These are phyloP conservation scores for Meloidogyne chitwoodi DNA, from an alignment of 1,140 invertebrate species.

Conservation along the genomic window DNA sequence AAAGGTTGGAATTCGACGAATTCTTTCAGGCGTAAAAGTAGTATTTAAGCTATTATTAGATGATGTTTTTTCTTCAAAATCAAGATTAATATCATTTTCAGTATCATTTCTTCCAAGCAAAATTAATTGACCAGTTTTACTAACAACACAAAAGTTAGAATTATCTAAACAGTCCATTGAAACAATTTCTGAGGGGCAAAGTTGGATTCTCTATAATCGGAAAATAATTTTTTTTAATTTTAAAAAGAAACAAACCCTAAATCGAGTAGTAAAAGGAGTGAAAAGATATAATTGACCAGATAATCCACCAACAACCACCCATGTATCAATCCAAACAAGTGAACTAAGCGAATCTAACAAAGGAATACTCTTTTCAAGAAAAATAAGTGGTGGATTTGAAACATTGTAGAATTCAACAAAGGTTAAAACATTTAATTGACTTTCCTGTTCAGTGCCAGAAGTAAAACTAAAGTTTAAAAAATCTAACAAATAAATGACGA, in stretches of 20 bases:
- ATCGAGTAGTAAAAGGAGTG: slow-evolving; percentile 15
- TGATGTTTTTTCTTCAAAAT: neutral
- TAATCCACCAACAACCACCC: slow-evolving; percentile 18
- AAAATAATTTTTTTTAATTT: slow-evolving; percentile 6
- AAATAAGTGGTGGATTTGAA: slow-evolving; percentile 31
- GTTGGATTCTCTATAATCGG: slow-evolving; percentile 25
- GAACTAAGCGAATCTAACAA: slow-evolving; percentile 26
- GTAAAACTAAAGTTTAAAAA: neutral
- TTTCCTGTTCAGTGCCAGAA: neutral
- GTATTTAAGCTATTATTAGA: neutral
- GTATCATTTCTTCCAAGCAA: slow-evolving; percentile 11
- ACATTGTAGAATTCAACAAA: slow-evolving; percentile 45
- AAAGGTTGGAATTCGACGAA: slow-evolving; percentile 4
- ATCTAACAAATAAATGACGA: neutral
- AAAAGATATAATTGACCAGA: slow-evolving; percentile 20
- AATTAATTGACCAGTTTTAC: slow-evolving; percentile 26
- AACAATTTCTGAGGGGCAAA: slow-evolving; percentile 24
- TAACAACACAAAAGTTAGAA: slow-evolving; percentile 19
- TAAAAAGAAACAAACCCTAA: slow-evolving; percentile 1
- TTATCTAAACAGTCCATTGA: slow-evolving; percentile 1
- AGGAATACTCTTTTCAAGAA: slow-evolving; percentile 36
- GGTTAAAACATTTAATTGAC: neutral
- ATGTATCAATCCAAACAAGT: slow-evolving; percentile 36
- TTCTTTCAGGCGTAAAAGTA: neutral
- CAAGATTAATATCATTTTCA: neutral